Evolutionary conservation across 1,140 invertebrate genomes (phyloP).

Genomic region (Tenebrio molitor): DNA sequence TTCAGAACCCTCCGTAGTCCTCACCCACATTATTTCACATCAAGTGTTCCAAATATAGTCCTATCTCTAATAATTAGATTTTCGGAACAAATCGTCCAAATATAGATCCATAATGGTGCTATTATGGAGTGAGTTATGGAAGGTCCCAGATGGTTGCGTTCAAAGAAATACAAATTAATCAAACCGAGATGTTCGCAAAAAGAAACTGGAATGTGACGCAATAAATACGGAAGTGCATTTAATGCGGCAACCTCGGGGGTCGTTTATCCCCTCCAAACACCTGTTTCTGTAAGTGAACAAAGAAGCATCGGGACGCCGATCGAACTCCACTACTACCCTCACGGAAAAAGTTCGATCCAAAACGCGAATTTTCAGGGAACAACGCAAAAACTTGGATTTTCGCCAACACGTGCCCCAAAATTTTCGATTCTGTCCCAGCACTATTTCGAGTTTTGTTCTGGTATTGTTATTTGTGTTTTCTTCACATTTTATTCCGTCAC

Average conservation of each 20-base stretch:
- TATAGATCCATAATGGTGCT: neutral
- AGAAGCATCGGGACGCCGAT: conserved; percentile 57
- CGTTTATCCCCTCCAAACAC: conserved; percentile 47
- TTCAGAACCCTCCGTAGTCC: conserved; percentile 42
- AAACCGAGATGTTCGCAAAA: too few relatives aligned
- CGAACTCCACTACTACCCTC: conserved; percentile 51
- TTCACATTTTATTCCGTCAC: too few relatives aligned
- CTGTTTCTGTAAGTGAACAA: conserved; percentile 49
- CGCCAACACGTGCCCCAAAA: too few relatives aligned
- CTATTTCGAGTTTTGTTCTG: too few relatives aligned
- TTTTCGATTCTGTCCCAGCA: too few relatives aligned
- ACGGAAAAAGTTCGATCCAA: conserved; percentile 46
- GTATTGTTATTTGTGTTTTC: too few relatives aligned
- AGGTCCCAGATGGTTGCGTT: too few relatives aligned
- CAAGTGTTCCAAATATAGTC: conserved; percentile 7
- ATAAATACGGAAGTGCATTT: conserved; percentile 19
- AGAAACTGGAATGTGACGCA: neutral
- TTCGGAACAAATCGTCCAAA: neutral
- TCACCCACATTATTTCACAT: conserved; percentile 24
- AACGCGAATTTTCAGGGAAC: conserved; percentile 35
- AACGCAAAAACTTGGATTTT: neutral
- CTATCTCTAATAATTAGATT: conserved; percentile 17
- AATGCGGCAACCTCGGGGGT: conserved; percentile 41
- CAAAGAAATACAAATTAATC: too few relatives aligned
- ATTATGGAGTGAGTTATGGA: too few relatives aligned